A percentile compares a stretch with the other conserved stretches of the same genome.
Conservation (phyloP, 2,797 vertebrate genomes). For the Pseudochromis fuscus region DNA sequence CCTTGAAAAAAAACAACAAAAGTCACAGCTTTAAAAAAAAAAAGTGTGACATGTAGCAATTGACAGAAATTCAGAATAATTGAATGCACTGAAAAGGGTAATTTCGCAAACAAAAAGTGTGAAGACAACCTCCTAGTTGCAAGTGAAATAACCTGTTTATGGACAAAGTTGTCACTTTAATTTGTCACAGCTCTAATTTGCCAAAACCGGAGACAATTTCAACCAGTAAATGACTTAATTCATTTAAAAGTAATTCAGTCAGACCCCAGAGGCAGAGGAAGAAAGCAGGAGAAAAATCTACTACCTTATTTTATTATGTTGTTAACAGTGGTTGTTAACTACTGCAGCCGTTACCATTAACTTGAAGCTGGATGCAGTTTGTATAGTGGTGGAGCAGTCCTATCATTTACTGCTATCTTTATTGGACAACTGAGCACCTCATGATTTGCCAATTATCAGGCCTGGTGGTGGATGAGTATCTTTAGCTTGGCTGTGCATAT, state of each 20-base stretch:
- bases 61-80: constrained; percentile 38
- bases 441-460: neutral
- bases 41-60: constrained; percentile 30
- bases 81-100: constrained; percentile 8
- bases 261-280: neutral
- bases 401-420: no score
- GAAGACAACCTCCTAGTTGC: constrained; percentile 28
- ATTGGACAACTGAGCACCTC: neutral
- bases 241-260: constrained; percentile 21
- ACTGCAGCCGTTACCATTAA: neutral
- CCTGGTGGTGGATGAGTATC: neutral
- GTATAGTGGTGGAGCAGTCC: neutral
- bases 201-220: constrained; percentile 10
- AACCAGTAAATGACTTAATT: constrained; percentile 42
- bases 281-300: neutral
- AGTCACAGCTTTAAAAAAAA: constrained; percentile 32
- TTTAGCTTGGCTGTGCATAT: neutral
- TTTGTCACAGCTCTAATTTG: constrained; percentile 50
- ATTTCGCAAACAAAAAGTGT: constrained; percentile 39
- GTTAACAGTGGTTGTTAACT: neutral
- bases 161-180: constrained; percentile 34
- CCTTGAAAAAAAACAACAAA: constrained; percentile 20
- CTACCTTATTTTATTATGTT: neutral
- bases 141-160: constrained; percentile 29
- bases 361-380: neutral